Base-by-base conservation (phyloP, 2,113 vertebrate species). In the Fregetta grallaria region DNA sequence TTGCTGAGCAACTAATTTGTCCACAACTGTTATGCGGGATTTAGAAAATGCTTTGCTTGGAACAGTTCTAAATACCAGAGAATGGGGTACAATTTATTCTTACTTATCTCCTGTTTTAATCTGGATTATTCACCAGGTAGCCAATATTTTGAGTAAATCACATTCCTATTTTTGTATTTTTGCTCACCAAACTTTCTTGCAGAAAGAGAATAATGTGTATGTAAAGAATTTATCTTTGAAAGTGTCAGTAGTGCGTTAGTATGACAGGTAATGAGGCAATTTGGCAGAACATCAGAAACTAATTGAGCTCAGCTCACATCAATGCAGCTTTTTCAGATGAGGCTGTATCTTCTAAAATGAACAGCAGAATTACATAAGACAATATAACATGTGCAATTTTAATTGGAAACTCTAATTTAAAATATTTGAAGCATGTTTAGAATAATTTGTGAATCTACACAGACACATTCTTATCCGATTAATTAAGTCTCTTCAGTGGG, bases 221-320 rank as follows among this genome's bases (percentile, higher is more conserved):
- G 75, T 76, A 91, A 95, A 84, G 67, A 95, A 81, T 92, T 94
- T 90, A 75, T 72, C 79, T 89, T 96, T 93, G 62, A 90, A 97
- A 96, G 86, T 96, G 94, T 94, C 67, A 52, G 79, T 80, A 50
- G 91, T 96, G 83, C 95, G 74, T 94, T 97, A 77, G 70, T 44
- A 21, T 97, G 98, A 97, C 97, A 98, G 91, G 96, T 98, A 98
- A 98, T 97, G 97, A 98, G 95, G 95, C 96, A 97, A 97, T 98
- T 98, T 98, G 97, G 97, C 98, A 98, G 96, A 97, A 97, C 91
- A 97, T 98, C 97, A 98, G 97, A 96, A 98, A 92, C 96, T 98
- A 98, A 98, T 98, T 98, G 97, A 98, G 96, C 97, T 97, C 96
- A 92, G 96, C 93, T 97, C 94, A 95, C 96, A 98, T 98, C 96